These are phyloP conservation scores for Ferrisia virgata DNA, from an alignment of 2,888 invertebrate genomes.

Conservation along the genomic window DNA sequence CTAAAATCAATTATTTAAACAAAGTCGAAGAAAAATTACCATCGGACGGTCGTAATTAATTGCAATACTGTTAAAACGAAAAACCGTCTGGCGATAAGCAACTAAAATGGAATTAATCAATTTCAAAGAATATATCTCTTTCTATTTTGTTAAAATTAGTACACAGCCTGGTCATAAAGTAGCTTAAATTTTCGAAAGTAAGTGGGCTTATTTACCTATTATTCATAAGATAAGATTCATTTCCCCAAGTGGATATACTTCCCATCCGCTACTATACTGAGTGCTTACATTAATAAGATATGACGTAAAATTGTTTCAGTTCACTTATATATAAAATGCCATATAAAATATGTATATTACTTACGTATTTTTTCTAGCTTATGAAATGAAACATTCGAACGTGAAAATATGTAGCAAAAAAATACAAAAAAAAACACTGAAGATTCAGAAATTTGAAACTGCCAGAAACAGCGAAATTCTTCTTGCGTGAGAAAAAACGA, in stretches of 20 bases:
- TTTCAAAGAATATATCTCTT: not conserved
- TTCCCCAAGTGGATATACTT: not conserved
- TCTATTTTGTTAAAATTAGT: not conserved
- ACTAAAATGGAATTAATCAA: constrained; percentile 14
- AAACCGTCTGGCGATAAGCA: not conserved
- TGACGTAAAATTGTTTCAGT: not conserved
- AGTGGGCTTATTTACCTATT: not conserved
- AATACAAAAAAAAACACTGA: too few relatives aligned
- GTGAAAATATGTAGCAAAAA: not conserved
- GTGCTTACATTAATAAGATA: not conserved
- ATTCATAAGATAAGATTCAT: not conserved
- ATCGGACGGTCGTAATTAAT: not conserved
- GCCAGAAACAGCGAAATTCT: too few relatives aligned
- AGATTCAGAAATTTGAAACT: too few relatives aligned
- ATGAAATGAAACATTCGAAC: not conserved
- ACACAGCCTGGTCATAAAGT: not conserved
- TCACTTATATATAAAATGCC: not conserved
- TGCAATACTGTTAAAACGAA: not conserved
- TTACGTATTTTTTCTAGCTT: not conserved
- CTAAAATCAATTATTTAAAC: constrained; percentile 14
- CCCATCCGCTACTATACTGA: not conserved
- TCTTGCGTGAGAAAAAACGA: too few relatives aligned
- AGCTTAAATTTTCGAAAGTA: not conserved
- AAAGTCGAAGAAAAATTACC: not conserved
- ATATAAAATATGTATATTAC: not conserved